Base-by-base conservation (phyloP, 2,888 invertebrate genomes). In the Zaprionus lineosus region DNA sequence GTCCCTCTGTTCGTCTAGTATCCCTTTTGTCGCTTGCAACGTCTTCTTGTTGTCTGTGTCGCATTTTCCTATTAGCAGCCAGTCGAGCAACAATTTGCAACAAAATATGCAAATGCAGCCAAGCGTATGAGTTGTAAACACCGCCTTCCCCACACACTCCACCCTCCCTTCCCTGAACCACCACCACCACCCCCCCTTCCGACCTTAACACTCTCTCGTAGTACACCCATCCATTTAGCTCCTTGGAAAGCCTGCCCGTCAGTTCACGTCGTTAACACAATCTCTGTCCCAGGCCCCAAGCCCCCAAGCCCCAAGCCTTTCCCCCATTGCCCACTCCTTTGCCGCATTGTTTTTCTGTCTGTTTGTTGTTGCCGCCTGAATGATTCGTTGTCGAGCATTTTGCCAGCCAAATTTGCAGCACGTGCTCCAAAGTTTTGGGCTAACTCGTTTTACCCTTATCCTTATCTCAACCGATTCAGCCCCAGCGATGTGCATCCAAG, bases 31-130 rank as follows among this genome's bases (percentile, higher is more conserved):
- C n/a, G n/a, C n/a, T n/a, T n/a, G 33, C 52, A 19, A 34, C 39
- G 33, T 56, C 43, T 43, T 28, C 40, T 40, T 11, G 39, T 50
- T 62, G 65, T 74, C 63, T 84, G 60, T 84, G 78, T 63, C 78
- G 78, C 78, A 83, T 85, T 85, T 81, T 81, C 66, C 86, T 84
- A 85, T 81, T 81, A 85, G 84, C 79, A 75, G 57, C 39, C 74
- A 76, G 74, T 59, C 66, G 66, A 84, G 63, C 71, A 79, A 76
- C 82, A 84, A 84, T 85, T 81, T 52, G 68, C 72, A 68, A 75
- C 70, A 84, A 86, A 79, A 77, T 86, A 75, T 81, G 79, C 84
- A 81, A 86, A 84, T 85, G 69, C 86, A 79, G 58, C 61, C 73
- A 68, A 85, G 76, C 67, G 61, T 70, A 69, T 69, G 64, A 66